Conservation (phyloP, 2,888 invertebrate genomes). For the Drosophila anomalipes region DNA sequence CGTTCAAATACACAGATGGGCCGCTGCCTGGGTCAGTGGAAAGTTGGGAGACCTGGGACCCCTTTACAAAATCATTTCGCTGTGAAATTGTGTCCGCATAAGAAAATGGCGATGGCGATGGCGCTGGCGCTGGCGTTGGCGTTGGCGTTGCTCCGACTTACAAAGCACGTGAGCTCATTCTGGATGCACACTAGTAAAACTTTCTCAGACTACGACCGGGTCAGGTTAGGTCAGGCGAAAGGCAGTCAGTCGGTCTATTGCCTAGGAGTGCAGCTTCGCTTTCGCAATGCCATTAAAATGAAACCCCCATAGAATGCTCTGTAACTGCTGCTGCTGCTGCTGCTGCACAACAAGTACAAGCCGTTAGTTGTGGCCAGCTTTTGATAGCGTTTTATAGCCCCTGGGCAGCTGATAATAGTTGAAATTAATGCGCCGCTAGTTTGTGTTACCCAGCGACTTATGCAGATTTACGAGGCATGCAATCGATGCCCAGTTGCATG, state of each 20-base stretch:
- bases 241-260: slow-evolving; percentile 37
- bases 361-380: slow-evolving; percentile 59
- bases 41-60: slow-evolving; percentile 36
- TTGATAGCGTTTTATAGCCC: slow-evolving; percentile 62
- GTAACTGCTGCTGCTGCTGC: neutral
- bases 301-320: slow-evolving; percentile 66
- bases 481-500: slow-evolving; percentile 72
- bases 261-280: slow-evolving; percentile 25
- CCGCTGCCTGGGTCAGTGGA: slow-evolving; percentile 37
- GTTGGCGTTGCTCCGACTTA: slow-evolving; percentile 17
- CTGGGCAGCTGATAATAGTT: slow-evolving; percentile 66
- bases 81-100: slow-evolving; percentile 76
- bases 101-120: slow-evolving; percentile 8
- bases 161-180: slow-evolving; percentile 69
- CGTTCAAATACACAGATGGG: slow-evolving; percentile 68
- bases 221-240: slow-evolving; percentile 1
- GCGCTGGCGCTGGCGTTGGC: slow-evolving; percentile 11
- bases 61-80: slow-evolving; percentile 75
- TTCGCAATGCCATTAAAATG: slow-evolving; percentile 63
- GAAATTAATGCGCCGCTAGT: slow-evolving; percentile 70
- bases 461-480: slow-evolving; percentile 74
- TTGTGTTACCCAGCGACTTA: slow-evolving; percentile 48
- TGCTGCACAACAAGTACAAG: slow-evolving; percentile 42
- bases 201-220: slow-evolving; percentile 31
- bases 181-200: slow-evolving; percentile 69